phyloP scores from a whole-genome alignment of 2,113 vertebrate species.

The Oxyruncus cristatus region DNA sequence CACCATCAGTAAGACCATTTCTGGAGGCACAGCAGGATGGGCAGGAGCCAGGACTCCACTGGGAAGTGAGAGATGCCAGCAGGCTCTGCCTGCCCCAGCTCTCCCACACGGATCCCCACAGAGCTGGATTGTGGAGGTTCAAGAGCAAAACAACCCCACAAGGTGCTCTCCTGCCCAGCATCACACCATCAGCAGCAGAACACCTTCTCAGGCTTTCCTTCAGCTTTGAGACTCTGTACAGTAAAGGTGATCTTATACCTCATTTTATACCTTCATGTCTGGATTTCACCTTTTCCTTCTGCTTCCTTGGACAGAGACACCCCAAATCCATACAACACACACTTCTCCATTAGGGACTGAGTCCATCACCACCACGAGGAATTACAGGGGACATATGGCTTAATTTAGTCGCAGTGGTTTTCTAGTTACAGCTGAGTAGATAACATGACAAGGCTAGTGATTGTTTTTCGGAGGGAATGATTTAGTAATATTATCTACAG shows the following conservation, averaged over 20 bases:
- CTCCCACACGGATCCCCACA: accelerated
- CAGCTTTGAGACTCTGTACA: neutral
- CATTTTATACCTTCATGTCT: neutral
- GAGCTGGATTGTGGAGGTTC: neutral
- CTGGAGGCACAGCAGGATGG: neutral
- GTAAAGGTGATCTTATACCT: neutral
- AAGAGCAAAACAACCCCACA: accelerated
- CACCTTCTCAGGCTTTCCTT: neutral
- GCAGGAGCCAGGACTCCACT: neutral
- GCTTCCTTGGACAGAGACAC: neutral
- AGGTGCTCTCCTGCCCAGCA: neutral
- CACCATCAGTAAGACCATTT: neutral
- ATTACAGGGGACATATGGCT: neutral
- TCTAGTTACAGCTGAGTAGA: constrained; percentile 10
- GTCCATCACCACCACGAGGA: neutral
- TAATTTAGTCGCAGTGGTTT: neutral
- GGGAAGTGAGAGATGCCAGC: neutral
- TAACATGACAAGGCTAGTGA: constrained; percentile 20
- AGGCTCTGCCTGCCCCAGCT: neutral
- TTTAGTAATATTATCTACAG: neutral
- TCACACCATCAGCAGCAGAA: neutral
- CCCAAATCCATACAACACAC: accelerated
- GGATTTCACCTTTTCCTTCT: neutral
- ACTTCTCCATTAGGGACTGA: neutral
- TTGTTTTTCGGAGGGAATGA: neutral